Evolutionary conservation across 2,888 invertebrate genomes (phyloP), one percentile per base, ranked within the genome.

Genomic region (Neoascia interrupta): DNA sequence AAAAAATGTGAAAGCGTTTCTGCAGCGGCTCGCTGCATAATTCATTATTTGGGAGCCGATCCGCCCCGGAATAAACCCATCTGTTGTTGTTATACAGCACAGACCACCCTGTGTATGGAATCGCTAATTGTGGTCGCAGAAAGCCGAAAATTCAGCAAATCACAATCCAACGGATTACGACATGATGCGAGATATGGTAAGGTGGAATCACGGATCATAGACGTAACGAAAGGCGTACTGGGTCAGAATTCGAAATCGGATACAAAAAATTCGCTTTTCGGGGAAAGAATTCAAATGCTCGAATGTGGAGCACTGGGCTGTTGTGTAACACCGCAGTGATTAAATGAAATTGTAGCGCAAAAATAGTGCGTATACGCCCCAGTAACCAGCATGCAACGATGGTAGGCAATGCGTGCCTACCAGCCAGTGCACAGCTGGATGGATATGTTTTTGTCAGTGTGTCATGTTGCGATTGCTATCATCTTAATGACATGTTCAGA

Each of bases 321-420:
- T 66, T 56, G 51, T 34, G 53, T 39, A 53, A 58, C 11, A 34
- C 19, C 45, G 43, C 19, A 39, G 54, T 64, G n/a, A n/a, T n/a
- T n/a, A 3, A 31, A 31, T 31, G 31, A 8, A n/a, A 31, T n/a
- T n/a, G 41, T 36, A 72, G 60, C 41, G 66, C 37, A 66, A 73
- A 66, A 73, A 73, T 49, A 73, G 61, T 73, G 66, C 79, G 79
- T 79, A 79, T 79, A 79, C 79, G 79, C 73, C 73, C 66, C 61
- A 61, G 79, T 73, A 43, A 61, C 28, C 56, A 31, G 37, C 47
- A 64, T 72, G 60, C 58, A 72, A 61, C 19, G 15, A 2, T 5
- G 58, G n/a, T 39, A 23, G n/a, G 8, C 18, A 37, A 31, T 36
- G 36, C 45, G 53, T 28, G 39, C 37, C 11, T 53, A 53, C 15